Conservation (phyloP, 92 coral and sea anemone species). For the Micromussa lordhowensis region DNA sequence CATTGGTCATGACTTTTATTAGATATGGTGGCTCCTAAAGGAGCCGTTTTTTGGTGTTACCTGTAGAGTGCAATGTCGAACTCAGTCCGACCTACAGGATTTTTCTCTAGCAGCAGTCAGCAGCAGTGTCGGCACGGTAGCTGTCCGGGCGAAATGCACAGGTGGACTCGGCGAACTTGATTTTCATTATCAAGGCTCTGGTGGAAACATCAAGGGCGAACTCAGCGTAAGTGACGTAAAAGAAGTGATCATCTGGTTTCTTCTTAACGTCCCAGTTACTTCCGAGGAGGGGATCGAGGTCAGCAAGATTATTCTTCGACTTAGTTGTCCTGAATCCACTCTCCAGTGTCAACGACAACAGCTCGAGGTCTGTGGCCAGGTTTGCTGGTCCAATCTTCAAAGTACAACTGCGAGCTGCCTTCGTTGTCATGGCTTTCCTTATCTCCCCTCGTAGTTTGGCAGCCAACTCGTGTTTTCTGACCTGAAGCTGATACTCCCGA, state of each 20-base stretch:
- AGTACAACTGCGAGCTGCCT: neutral
- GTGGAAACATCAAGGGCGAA: conserved; percentile 7
- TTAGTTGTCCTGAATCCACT: neutral
- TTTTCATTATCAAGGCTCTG: neutral
- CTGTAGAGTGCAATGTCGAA: no score
- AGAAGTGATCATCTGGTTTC: neutral
- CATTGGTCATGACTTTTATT: neutral
- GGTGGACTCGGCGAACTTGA: conserved; percentile 15
- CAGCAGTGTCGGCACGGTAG: conserved; percentile 6
- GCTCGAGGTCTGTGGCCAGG: conserved; percentile 11
- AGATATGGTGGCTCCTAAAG: conserved; percentile 78
- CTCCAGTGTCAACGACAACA: neutral
- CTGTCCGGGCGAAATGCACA: neutral
- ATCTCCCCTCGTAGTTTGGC: conserved; percentile 1
- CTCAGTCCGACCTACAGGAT: no score
- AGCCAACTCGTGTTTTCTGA: neutral
- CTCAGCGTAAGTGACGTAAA: neutral
- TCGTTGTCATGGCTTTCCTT: neutral
- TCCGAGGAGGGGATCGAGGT: conserved; percentile 5
- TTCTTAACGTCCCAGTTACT: neutral
- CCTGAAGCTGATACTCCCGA: conserved; percentile 3
- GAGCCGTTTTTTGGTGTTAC: conserved; percentile 64
- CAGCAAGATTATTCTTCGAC: neutral
- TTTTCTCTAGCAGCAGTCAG: conserved; percentile 9
- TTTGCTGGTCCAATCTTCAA: conserved; percentile 9